These are phyloP conservation scores for Diarsia rubi DNA, from an alignment of 2,888 invertebrate species.

Conservation along the genomic window DNA sequence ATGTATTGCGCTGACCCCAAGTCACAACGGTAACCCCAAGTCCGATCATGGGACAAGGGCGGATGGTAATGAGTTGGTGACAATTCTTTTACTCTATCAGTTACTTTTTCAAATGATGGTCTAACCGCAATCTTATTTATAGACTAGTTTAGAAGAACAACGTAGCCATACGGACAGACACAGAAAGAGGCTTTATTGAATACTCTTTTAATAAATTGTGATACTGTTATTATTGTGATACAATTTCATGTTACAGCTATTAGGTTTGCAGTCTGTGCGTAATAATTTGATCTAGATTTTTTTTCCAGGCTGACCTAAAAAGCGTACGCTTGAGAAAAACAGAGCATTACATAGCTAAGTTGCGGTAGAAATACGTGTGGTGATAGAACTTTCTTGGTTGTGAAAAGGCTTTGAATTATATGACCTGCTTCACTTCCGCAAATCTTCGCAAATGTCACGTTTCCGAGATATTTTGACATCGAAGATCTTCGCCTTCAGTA, in stretches of 20 bases:
- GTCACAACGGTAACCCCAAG: neutral
- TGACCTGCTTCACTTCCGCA: no score
- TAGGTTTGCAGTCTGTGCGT: conserved; percentile 10
- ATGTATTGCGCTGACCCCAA: neutral
- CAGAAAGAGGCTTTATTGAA: neutral
- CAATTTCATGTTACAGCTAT: conserved; percentile 35
- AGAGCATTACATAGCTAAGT: neutral
- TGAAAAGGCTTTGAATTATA: no score
- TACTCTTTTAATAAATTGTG: neutral
- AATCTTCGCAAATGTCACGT: no score
- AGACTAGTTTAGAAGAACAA: neutral
- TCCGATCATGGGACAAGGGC: neutral
- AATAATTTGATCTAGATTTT: conserved; percentile 10
- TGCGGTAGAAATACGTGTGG: neutral
- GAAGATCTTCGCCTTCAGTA: no score
- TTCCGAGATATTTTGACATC: no score
- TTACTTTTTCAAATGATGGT: neutral
- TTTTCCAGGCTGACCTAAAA: conserved; percentile 29
- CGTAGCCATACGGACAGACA: neutral
- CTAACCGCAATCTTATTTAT: no score
- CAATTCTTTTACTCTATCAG: neutral
- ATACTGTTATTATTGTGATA: conserved; percentile 30
- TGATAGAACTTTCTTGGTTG: neutral
- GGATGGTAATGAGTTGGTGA: neutral
- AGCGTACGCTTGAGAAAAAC: conserved; percentile 7